Evolutionary conservation across 2,888 invertebrate genomes (phyloP), one percentile per base, ranked within the genome.

Genomic region (Cecidostiba fungosa): DNA sequence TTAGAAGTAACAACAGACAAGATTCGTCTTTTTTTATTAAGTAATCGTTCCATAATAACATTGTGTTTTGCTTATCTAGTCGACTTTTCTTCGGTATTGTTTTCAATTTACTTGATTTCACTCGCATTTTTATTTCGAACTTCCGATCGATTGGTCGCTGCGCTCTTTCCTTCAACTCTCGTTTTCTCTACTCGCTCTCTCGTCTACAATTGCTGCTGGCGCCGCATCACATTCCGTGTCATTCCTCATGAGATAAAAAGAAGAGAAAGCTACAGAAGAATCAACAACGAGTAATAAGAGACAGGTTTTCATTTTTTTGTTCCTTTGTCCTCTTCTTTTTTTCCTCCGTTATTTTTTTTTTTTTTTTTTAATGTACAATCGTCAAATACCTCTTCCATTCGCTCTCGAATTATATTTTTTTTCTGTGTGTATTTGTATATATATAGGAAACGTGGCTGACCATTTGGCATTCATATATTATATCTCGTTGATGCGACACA

Each of bases 1-100:
- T n/a, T 89, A 90, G 84, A 90, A 91, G 90, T 91, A 92, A 92
- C 92, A 91, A 91, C 91, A 92, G 91, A 91, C 91, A 91, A 91
- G 90, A 91, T 91, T 91, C 87, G 88, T 77, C 83, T 83, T 90
- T 89, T 59, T 91, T 92, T 91, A 91, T 92, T 91, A 91, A 91
- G 90, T 91, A 91, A 90, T 91, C 88, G 88, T 92, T 92, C 91
- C 62, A 91, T 92, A 91, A 92, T 92, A 92, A 92, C 91, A 91
- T 91, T 90, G 89, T 90, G 89, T 90, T 89, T 89, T 90, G 88
- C 85, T 89, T 87, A 88, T 88, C 83, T 90, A 78, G 73, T 78
- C 66, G 43, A 73, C 54, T 73, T 88, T 77, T 87, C 62, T 88
- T 87, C 81, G 85, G 87, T 88, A 86, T 84, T 82, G 84, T 84